Conservation (phyloP, 2,797 vertebrate genomes). For the Uromys caudimaculatus region DNA sequence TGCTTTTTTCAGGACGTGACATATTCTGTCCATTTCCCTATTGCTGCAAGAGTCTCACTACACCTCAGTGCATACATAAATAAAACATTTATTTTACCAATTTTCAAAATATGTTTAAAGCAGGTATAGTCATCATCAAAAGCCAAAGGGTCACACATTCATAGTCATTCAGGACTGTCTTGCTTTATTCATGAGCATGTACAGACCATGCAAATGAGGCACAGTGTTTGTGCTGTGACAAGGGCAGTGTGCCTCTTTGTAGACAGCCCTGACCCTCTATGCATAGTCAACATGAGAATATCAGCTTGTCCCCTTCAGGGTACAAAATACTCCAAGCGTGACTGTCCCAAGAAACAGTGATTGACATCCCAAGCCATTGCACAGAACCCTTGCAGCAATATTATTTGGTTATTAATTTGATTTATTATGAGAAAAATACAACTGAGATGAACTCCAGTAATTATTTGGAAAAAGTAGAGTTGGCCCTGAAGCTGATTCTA, state of each 20-base stretch:
- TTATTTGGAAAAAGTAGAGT: not conserved
- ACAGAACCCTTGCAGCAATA: not conserved
- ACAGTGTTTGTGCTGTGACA: not conserved
- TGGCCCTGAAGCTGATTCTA: not conserved
- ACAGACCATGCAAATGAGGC: not conserved
- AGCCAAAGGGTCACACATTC: conserved; percentile 22
- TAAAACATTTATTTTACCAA: conserved; percentile 43
- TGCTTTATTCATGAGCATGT: conserved; percentile 36
- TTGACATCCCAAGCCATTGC: not conserved
- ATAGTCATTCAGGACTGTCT: not conserved
- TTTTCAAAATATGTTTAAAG: conserved; percentile 51
- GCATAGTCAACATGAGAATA: not conserved
- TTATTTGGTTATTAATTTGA: not conserved
- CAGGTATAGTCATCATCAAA: not conserved
- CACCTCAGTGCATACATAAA: not conserved
- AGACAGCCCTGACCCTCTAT: not conserved
- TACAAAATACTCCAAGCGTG: not conserved
- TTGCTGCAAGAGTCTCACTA: not conserved
- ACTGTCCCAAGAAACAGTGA: not conserved
- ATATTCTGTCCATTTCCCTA: not conserved
- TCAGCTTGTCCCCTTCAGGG: not conserved
- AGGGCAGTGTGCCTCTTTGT: not conserved
- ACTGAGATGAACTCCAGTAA: not conserved
- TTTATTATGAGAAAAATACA: conserved; percentile 31
- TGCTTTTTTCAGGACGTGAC: not conserved